Evolutionary conservation across 64 coral and sea anemone genomes (phyloP).

Genomic region (Montipora cactus): DNA sequence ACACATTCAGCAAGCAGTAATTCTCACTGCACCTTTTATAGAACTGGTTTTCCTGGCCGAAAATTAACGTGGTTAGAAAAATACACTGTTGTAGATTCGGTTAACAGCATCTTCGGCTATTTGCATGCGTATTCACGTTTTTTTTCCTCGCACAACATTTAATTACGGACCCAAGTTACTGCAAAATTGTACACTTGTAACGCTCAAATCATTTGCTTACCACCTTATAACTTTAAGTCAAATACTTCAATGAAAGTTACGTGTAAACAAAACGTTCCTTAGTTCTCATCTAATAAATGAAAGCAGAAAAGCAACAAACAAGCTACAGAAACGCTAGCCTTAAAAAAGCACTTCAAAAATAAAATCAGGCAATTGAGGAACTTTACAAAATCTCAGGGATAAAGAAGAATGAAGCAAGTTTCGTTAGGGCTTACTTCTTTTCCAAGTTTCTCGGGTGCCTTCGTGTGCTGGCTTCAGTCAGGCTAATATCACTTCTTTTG

Average conservation of each 20-base stretch:
- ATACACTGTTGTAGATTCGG: no score
- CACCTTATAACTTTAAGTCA: neutral
- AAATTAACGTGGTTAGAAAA: no score
- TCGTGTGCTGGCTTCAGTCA: neutral
- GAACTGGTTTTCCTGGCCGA: no score
- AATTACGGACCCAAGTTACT: no score
- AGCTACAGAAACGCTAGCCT: neutral
- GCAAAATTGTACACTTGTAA: no score
- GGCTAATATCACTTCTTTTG: neutral
- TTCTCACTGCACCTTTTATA: no score
- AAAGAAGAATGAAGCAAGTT: neutral
- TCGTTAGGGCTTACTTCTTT: neutral
- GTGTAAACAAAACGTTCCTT: conserved; percentile 17
- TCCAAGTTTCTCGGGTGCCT: neutral
- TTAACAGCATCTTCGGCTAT: no score
- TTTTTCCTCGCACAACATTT: no score
- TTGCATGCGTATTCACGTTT: no score
- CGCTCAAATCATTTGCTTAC: neutral
- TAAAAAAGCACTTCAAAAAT: neutral
- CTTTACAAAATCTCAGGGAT: neutral
- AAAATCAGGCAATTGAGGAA: neutral
- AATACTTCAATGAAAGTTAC: neutral
- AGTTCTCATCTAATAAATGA: neutral
- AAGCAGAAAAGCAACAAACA: neutral
- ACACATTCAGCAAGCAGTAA: no score